Percentiles rank a stretch among this genome's conserved stretches.
These are phyloP conservation scores for Prionace glauca DNA, from an alignment of 2,797 vertebrate species.

Conservation along the genomic window DNA sequence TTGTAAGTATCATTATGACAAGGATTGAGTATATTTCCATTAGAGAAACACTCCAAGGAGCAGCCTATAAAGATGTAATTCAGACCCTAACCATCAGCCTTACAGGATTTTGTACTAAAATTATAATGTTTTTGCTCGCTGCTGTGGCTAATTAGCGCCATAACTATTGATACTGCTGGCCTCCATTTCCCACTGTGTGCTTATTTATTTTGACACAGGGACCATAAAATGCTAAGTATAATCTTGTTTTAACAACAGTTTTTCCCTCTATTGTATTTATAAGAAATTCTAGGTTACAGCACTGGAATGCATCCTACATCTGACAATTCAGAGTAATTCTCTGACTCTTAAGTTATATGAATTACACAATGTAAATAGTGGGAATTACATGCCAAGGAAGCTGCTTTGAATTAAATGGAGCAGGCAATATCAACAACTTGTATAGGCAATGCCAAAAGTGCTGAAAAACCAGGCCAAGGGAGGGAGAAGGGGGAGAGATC, in stretches of 20 bases:
- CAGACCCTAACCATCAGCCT: slow-evolving; percentile 4
- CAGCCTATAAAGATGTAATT: slow-evolving; percentile 5
- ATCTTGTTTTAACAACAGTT: neutral
- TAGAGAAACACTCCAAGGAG: slow-evolving; percentile 32
- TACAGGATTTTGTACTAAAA: slow-evolving; percentile 2
- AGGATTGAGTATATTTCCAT: slow-evolving; percentile 20
- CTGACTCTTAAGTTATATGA: neutral
- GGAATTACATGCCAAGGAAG: neutral
- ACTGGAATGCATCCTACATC: neutral
- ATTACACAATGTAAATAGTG: neutral
- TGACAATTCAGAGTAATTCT: neutral
- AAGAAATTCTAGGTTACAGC: neutral
- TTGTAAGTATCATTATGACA: slow-evolving; percentile 35
- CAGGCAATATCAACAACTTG: neutral
- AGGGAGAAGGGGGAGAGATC: neutral
- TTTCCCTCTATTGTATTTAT: neutral
- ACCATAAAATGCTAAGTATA: slow-evolving; percentile 9
- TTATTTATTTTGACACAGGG: slow-evolving; percentile 3
- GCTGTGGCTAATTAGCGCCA: neutral
- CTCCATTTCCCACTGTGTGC: neutral
- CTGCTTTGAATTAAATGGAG: neutral
- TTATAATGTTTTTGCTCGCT: neutral
- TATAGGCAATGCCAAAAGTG: neutral
- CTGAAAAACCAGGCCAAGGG: neutral
- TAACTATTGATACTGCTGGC: slow-evolving; percentile 6